These are phyloP conservation scores for Dasyurus viverrinus DNA, from an alignment of 2,113 vertebrate species.

Conservation along the genomic window DNA sequence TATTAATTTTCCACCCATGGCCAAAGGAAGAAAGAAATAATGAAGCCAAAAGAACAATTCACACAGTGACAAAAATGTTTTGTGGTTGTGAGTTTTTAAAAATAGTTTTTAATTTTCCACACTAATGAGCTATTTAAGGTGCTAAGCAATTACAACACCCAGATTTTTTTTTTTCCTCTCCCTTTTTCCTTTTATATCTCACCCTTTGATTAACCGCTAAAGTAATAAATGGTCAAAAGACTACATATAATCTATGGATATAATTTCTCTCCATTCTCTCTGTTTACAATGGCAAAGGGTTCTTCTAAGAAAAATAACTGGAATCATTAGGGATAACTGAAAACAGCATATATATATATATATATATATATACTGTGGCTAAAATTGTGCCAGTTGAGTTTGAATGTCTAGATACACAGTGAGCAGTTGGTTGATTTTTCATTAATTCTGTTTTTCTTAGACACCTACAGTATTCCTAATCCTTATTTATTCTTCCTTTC, in stretches of 20 bases:
- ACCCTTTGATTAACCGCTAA: slow-evolving; percentile 12
- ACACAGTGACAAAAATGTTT: slow-evolving; percentile 32
- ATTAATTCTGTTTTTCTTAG: background rate
- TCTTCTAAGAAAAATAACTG: slow-evolving; percentile 32
- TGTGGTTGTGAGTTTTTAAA: background rate
- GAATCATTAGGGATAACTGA: background rate
- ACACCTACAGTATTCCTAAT: background rate
- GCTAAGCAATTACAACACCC: background rate
- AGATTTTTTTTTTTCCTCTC: background rate
- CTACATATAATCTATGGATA: background rate
- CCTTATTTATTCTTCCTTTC: background rate
- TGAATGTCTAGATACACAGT: background rate
- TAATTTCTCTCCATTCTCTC: background rate
- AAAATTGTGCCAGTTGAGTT: background rate
- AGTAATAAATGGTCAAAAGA: slow-evolving; percentile 19
- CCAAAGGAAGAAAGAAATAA: slow-evolving; percentile 24
- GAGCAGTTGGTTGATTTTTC: background rate
- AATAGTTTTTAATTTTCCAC: background rate
- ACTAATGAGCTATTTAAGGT: background rate
- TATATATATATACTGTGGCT: background rate
- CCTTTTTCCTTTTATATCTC: slow-evolving; percentile 37
- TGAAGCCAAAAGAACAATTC: slow-evolving; percentile 15
- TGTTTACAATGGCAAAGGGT: background rate
- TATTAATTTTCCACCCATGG: slow-evolving; percentile 20
- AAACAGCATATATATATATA: background rate